Conservation (phyloP, 1,140 invertebrate species). For the Lasioglossum baleicum region DNA sequence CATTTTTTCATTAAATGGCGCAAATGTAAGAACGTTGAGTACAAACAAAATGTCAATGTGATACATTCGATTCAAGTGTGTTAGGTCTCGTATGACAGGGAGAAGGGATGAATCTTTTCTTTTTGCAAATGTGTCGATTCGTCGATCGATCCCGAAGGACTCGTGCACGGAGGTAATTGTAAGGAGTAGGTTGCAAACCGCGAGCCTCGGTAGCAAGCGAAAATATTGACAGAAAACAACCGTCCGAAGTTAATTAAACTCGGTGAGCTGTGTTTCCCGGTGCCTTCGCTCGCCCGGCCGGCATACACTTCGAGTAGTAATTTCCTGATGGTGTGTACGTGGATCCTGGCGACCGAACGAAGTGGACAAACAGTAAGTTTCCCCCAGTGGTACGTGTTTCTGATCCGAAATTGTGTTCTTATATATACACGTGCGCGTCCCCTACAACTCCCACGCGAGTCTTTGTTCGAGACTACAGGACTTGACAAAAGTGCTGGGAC, state of each 20-base stretch:
- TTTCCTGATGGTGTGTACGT: constrained; percentile 71
- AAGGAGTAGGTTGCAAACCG: constrained; percentile 51
- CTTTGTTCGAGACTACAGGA: constrained; percentile 13
- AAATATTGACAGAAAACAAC: constrained; percentile 76
- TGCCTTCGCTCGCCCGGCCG: constrained; percentile 51
- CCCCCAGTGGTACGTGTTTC: constrained; percentile 62
- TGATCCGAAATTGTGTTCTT: constrained; percentile 62
- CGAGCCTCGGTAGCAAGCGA: constrained; percentile 58
- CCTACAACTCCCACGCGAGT: constrained; percentile 5
- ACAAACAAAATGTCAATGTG: too few relatives aligned
- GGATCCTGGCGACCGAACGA: constrained; percentile 63
- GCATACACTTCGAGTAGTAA: constrained; percentile 70
- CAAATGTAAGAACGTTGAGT: too few relatives aligned
- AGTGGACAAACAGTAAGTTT: constrained; percentile 70
- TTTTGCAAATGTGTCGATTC: too few relatives aligned
- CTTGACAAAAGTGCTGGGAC: not conserved
- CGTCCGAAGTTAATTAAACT: constrained; percentile 75
- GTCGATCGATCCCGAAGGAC: constrained; percentile 23
- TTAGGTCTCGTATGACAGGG: too few relatives aligned
- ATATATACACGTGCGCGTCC: constrained; percentile 42
- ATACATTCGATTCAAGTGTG: too few relatives aligned
- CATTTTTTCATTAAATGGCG: too few relatives aligned
- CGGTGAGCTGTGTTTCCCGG: constrained; percentile 64
- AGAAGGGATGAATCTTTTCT: too few relatives aligned
- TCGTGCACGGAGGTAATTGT: constrained; percentile 27